These are phyloP conservation scores for Holocentrus rufus DNA, from an alignment of 2,797 vertebrate species.

Conservation along the genomic window DNA sequence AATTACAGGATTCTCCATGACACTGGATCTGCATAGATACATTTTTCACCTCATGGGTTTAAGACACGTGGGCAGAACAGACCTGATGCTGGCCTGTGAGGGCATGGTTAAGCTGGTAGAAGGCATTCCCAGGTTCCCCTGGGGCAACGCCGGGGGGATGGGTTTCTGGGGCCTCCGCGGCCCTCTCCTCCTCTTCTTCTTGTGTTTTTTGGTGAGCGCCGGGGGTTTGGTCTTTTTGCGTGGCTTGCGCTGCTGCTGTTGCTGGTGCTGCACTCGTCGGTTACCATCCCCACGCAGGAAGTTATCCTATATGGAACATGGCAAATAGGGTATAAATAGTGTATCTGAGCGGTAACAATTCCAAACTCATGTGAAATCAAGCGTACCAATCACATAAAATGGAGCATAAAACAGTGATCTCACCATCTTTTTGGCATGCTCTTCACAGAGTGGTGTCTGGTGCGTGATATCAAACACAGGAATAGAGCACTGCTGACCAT, in stretches of 20 bases:
- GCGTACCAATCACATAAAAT: neutral
- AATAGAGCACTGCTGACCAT: constrained; percentile 97
- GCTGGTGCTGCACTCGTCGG: constrained; percentile 97
- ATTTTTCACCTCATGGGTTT: neutral
- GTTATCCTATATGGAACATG: constrained; percentile 86
- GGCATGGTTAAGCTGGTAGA: constrained; percentile 89
- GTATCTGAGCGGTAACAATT: neutral
- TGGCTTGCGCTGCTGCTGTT: constrained; percentile 98
- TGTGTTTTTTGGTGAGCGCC: constrained; percentile 99
- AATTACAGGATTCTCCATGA: constrained; percentile 6
- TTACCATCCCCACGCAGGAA: constrained; percentile 96
- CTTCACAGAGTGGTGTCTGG: constrained; percentile 98
- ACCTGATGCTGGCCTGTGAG: constrained; percentile 92
- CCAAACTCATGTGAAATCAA: constrained; percentile 1
- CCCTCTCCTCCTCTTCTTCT: constrained; percentile 96
- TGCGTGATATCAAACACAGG: constrained; percentile 99
- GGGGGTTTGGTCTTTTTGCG: constrained; percentile 99
- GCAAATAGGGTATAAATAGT: neutral
- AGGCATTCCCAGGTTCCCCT: constrained; percentile 98
- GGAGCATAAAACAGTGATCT: constrained; percentile 43
- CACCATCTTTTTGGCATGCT: constrained; percentile 99
- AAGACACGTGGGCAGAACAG: constrained; percentile 48
- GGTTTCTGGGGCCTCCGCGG: constrained; percentile 96
- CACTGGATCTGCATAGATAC: constrained; percentile 20
- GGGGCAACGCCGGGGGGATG: constrained; percentile 96